A percentile compares a stretch with the other conserved stretches of the same genome.
These are phyloP conservation scores for Taurulus bubalis DNA, from an alignment of 2,113 vertebrate genomes.

Conservation along the genomic window DNA sequence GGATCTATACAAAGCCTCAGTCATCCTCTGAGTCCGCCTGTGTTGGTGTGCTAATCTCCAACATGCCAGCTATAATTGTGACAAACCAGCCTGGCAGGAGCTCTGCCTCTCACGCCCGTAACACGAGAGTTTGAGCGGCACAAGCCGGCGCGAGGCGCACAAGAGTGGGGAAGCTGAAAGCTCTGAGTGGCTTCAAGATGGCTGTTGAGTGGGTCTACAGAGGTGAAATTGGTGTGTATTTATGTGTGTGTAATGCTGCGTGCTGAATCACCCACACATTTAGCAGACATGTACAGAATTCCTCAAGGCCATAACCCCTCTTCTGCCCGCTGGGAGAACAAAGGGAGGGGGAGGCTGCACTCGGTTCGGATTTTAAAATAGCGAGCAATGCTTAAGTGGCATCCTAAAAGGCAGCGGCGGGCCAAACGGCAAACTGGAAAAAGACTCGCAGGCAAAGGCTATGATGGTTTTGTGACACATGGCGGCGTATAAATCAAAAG, in stretches of 20 bases:
- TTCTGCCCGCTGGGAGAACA: conserved; percentile 46
- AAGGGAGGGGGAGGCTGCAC: conserved; percentile 37
- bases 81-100: conserved; percentile 69
- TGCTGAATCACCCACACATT: conserved; percentile 42
- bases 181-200: conserved; percentile 48
- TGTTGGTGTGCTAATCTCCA: conserved; percentile 75
- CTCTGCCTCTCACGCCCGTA: background rate
- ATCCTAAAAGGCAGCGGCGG: conserved; percentile 45
- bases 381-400: conserved; percentile 69
- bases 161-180: conserved; percentile 40
- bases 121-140: conserved; percentile 18
- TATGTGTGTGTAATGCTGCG: conserved; percentile 1
- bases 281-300: conserved; percentile 59
- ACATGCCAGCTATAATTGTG: conserved; percentile 75
- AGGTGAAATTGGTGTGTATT: conserved; percentile 38
- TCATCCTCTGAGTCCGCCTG: conserved; percentile 50
- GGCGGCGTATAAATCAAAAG: conserved; percentile 51
- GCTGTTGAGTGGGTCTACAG: conserved; percentile 48
- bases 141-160: conserved; percentile 12
- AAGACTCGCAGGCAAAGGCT: conserved; percentile 9
- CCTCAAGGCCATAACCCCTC: conserved; percentile 68
- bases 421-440: conserved; percentile 43
- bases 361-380: conserved; percentile 75
- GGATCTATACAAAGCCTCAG: conserved; percentile 58
- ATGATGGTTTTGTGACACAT: conserved; percentile 48